phyloP scores from a whole-genome alignment of 2,888 invertebrate species.

The Kryphioiulus occultus region DNA sequence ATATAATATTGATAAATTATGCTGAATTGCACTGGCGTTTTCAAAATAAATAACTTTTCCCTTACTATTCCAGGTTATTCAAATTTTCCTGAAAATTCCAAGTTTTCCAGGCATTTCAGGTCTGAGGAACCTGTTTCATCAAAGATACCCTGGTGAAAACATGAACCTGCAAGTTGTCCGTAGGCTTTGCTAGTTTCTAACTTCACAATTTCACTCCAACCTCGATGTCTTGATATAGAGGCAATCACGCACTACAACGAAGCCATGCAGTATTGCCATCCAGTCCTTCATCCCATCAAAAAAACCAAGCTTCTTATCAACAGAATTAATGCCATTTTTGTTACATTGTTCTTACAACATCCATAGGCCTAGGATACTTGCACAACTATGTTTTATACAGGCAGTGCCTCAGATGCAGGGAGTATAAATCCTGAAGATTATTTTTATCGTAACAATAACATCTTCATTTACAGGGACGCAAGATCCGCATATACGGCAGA shows the following conservation, averaged over 20 bases:
- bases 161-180: too few relatives aligned
- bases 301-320: neutral
- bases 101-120: too few relatives aligned
- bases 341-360: neutral
- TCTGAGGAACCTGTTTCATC: too few relatives aligned
- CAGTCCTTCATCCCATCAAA: neutral
- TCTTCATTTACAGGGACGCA: slow-evolving; percentile 21
- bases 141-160: too few relatives aligned
- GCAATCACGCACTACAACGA: neutral
- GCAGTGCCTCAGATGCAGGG: neutral
- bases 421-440: neutral
- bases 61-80: too few relatives aligned
- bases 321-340: neutral
- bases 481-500: neutral
- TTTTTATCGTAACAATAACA: slow-evolving; percentile 40
- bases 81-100: too few relatives aligned
- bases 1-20: too few relatives aligned
- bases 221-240: neutral
- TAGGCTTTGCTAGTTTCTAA: too few relatives aligned
- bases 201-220: neutral
- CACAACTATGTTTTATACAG: neutral
- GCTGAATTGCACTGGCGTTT: too few relatives aligned
- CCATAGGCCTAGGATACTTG: neutral
- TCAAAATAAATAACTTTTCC: too few relatives aligned
- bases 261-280: neutral